Conservation (phyloP, 1,140 invertebrate species). For the Gerris buenoi region DNA sequence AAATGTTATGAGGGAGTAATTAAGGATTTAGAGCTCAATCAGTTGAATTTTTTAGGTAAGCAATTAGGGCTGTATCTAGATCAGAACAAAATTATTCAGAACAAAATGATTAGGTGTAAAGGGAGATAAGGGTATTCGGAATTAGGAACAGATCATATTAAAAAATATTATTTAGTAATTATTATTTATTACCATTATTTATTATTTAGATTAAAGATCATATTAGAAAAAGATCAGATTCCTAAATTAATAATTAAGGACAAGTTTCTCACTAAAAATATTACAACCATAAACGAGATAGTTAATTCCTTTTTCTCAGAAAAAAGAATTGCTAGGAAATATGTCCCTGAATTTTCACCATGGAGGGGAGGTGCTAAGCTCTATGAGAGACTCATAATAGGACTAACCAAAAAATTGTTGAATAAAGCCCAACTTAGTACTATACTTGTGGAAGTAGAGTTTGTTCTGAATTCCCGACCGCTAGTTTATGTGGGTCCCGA, state of each 20-base stretch:
- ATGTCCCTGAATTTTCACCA: too few relatives aligned
- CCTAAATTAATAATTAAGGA: not conserved
- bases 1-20: not conserved
- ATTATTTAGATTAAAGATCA: too few relatives aligned
- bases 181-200: too few relatives aligned
- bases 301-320: not conserved
- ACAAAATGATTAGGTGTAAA: not conserved
- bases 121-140: not conserved
- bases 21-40: not conserved
- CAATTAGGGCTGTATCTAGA: not conserved
- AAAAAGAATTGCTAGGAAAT: too few relatives aligned
- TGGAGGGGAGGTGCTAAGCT: too few relatives aligned
- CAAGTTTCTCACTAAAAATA: not conserved
- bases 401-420: too few relatives aligned
- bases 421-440: too few relatives aligned
- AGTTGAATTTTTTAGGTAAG: not conserved
- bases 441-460: not conserved
- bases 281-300: not conserved
- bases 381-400: too few relatives aligned
- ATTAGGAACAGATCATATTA: not conserved
- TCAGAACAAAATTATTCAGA: not conserved
- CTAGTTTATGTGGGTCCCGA: not conserved
- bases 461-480: not conserved
- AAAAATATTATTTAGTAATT: not conserved
- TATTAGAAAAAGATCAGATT: not conserved